Conservation (phyloP, 2,888 invertebrate species). For the Sipha maydis region DNA sequence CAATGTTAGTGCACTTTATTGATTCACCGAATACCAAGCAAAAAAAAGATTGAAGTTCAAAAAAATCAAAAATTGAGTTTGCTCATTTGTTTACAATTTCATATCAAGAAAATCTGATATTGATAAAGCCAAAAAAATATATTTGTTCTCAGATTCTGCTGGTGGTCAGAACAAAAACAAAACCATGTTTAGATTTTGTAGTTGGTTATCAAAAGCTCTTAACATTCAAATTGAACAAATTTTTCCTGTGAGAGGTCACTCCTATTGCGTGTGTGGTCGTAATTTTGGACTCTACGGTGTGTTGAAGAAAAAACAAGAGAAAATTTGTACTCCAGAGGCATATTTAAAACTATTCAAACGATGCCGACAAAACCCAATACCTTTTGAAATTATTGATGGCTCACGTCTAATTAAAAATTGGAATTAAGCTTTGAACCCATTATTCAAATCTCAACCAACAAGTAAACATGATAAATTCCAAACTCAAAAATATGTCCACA, state of each 20-base stretch:
- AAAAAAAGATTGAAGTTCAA: conserved; percentile 62
- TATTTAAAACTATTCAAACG: conserved; percentile 8
- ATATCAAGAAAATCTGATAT: conserved; percentile 44
- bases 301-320: conserved; percentile 1
- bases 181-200: conserved; percentile 41
- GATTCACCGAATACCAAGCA: conserved; percentile 62
- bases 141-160: conserved; percentile 62
- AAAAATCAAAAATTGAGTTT: no score
- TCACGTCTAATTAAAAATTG: conserved; percentile 4
- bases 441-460: neutral
- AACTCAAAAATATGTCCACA: conserved; percentile 11
- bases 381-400: conserved; percentile 2
- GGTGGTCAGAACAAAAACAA: conserved; percentile 62
- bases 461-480: conserved; percentile 9
- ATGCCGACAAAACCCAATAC: conserved; percentile 3
- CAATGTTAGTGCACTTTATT: conserved; percentile 55
- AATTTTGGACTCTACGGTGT: conserved; percentile 11
- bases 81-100: conserved; percentile 62
- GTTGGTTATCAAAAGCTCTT: conserved; percentile 54
- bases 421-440: neutral
- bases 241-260: conserved; percentile 45
- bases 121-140: conserved; percentile 55
- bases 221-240: conserved; percentile 53
- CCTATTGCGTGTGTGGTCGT: neutral
- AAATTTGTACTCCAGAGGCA: conserved; percentile 9